Percentiles rank a stretch among this genome's conserved stretches.
Evolutionary conservation across 30 jellyfish, hydroid and myxozoan species (phyloP).

Genomic region (Clytia hemisphaerica): DNA sequence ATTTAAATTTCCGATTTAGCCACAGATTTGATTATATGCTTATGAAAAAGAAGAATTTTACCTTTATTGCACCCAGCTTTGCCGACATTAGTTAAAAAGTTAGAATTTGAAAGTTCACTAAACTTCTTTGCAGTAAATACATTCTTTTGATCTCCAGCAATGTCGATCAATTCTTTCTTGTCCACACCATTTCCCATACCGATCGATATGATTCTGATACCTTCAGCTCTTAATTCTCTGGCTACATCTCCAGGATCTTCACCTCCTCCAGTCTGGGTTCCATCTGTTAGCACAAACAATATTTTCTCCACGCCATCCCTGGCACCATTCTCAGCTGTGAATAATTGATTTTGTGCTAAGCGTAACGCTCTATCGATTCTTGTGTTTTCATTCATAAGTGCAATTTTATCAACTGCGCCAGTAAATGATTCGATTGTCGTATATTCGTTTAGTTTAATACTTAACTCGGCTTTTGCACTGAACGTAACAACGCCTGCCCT

Average conservation of each 20-base stretch:
- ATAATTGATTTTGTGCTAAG: slow-evolving; percentile 30
- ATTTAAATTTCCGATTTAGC: no score
- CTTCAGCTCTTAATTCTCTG: no score
- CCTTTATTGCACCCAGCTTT: no score
- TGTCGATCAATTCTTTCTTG: slow-evolving; percentile 20
- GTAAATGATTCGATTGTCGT: slow-evolving; percentile 2
- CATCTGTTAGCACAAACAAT: slow-evolving; percentile 48
- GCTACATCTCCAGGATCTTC: slow-evolving; percentile 58
- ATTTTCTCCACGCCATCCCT: slow-evolving; percentile 33
- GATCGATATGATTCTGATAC: slow-evolving; percentile 25
- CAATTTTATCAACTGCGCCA: slow-evolving; percentile 39
- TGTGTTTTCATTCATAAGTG: slow-evolving; percentile 41
- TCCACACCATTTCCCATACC: slow-evolving; percentile 48
- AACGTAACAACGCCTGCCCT: slow-evolving; percentile 51
- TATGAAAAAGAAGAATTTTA: no score
- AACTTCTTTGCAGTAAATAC: slow-evolving; percentile 38
- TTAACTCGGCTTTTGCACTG: slow-evolving; percentile 45
- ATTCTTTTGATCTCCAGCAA: slow-evolving; percentile 48
- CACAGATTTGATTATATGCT: no score
- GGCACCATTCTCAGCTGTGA: slow-evolving; percentile 20
- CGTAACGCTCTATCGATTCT: slow-evolving; percentile 45
- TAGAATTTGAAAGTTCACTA: no score
- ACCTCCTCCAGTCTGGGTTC: slow-evolving; percentile 41
- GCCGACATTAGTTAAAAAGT: no score
- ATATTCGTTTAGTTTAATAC: slow-evolving; percentile 22